These are phyloP conservation scores for Rhizoglyphus robini DNA, from an alignment of 1,140 invertebrate species.

Conservation along the genomic window DNA sequence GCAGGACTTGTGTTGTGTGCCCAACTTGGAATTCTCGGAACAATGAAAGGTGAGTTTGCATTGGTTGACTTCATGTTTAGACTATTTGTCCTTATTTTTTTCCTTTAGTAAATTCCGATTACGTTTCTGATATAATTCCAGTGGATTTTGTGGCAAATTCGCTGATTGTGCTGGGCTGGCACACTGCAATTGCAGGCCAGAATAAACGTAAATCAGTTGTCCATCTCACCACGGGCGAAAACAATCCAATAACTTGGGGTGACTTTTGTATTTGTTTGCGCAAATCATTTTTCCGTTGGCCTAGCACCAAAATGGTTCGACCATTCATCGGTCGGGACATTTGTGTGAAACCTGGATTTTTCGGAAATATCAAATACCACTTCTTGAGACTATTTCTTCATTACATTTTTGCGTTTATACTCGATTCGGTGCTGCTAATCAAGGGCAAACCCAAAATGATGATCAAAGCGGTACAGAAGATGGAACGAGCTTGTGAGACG, in stretches of 20 bases:
- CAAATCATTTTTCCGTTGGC: background rate
- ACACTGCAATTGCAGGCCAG: conserved; percentile 40
- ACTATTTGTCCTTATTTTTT: background rate
- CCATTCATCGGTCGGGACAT: conserved; percentile 8
- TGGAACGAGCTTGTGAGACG: conserved; percentile 38
- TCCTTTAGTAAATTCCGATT: conserved; percentile 38
- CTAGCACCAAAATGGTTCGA: conserved; percentile 1
- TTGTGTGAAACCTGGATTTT: background rate
- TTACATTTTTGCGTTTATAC: conserved; percentile 9
- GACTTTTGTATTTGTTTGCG: background rate
- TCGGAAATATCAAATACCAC: background rate
- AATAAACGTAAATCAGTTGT: conserved; percentile 54
- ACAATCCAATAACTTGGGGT: conserved; percentile 45
- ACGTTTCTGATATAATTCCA: conserved; percentile 81
- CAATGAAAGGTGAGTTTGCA: conserved; percentile 48
- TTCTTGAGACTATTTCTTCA: conserved; percentile 14
- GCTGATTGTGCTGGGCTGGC: conserved; percentile 61
- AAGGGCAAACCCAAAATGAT: conserved; percentile 1
- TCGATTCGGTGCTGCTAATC: conserved; percentile 14
- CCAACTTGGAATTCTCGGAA: conserved; percentile 66
- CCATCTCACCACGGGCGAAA: conserved; percentile 66
- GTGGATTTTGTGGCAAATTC: conserved; percentile 79
- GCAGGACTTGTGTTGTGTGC: conserved; percentile 87
- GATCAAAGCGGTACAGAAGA: conserved; percentile 14
- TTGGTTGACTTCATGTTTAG: no score